phyloP scores from a whole-genome alignment of 1,140 invertebrate species.

The Drosophila setifemur region DNA sequence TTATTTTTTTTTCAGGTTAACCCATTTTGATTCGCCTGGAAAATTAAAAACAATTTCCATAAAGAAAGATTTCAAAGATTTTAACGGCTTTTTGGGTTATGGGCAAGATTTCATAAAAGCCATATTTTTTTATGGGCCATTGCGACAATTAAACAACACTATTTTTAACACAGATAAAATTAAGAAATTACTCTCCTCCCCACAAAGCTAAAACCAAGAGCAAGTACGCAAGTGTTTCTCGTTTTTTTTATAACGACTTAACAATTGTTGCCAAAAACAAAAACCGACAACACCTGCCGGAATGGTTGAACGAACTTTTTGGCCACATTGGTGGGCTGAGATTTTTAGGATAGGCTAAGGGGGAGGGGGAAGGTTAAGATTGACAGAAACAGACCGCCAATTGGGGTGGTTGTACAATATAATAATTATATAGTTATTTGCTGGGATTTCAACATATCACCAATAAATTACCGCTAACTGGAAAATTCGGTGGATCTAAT shows the following conservation, averaged over 20 bases:
- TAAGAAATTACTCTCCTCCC: constrained; percentile 25
- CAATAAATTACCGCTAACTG: too few species aligned
- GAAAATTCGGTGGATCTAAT: too few species aligned
- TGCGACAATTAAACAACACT: constrained; percentile 24
- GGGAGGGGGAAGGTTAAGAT: background rate
- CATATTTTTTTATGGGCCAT: constrained; percentile 22
- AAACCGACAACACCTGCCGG: background rate
- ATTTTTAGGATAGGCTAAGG: constrained; percentile 22
- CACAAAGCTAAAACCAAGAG: constrained; percentile 1
- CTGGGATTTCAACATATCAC: background rate
- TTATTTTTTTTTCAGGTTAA: background rate
- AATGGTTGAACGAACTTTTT: constrained; percentile 36
- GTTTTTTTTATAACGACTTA: constrained; percentile 21
- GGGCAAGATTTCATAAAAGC: constrained; percentile 18
- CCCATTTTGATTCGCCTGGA: background rate
- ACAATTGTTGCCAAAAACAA: constrained; percentile 36
- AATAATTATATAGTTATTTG: background rate
- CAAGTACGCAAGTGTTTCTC: background rate
- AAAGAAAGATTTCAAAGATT: background rate
- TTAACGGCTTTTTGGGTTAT: constrained; percentile 9
- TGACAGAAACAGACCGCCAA: constrained; percentile 18
- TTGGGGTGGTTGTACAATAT: constrained; percentile 11
- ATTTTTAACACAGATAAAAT: constrained; percentile 30
- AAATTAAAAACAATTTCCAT: background rate
- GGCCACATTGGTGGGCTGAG: constrained; percentile 8